Percentiles rank a stretch among this genome's conserved stretches.
Evolutionary conservation across 2,797 vertebrate species (phyloP).

Genomic region (Silurus lanzhouensis): DNA sequence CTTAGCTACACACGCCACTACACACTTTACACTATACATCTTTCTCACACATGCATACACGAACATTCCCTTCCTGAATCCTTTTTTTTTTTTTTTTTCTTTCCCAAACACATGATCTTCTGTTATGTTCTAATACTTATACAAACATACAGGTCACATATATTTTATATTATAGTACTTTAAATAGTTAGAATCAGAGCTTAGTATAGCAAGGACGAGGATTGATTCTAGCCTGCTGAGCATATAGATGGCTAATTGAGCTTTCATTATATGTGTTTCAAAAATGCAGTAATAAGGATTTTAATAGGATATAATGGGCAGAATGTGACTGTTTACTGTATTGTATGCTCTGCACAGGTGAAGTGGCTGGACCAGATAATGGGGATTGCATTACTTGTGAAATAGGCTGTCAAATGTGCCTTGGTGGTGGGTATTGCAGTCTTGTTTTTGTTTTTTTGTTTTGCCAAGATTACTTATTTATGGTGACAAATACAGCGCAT

Average conservation of each 20-base stretch:
- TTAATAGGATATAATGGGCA: not conserved
- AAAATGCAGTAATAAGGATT: not conserved
- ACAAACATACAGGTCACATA: not conserved
- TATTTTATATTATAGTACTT: not conserved
- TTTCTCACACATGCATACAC: conserved; percentile 32
- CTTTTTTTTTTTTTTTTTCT: not conserved
- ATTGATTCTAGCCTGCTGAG: not conserved
- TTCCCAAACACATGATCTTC: not conserved
- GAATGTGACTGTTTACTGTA: not conserved
- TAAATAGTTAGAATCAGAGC: not conserved
- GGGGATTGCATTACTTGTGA: conserved; percentile 81
- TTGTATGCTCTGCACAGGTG: conserved; percentile 68
- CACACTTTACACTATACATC: not conserved
- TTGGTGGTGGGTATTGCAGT: conserved; percentile 73
- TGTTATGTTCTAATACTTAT: not conserved
- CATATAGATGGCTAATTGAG: not conserved
- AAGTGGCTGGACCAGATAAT: conserved; percentile 70
- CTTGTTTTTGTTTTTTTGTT: not conserved
- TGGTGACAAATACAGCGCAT: not conserved
- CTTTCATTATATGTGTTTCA: not conserved
- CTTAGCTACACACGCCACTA: conserved; percentile 39
- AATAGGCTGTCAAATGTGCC: conserved; percentile 83
- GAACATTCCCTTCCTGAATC: conserved; percentile 5
- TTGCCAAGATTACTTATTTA: not conserved
- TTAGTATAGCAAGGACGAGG: not conserved